Evolutionary conservation across 2,888 invertebrate species (phyloP).

Genomic region (Drosophila planitibia): DNA sequence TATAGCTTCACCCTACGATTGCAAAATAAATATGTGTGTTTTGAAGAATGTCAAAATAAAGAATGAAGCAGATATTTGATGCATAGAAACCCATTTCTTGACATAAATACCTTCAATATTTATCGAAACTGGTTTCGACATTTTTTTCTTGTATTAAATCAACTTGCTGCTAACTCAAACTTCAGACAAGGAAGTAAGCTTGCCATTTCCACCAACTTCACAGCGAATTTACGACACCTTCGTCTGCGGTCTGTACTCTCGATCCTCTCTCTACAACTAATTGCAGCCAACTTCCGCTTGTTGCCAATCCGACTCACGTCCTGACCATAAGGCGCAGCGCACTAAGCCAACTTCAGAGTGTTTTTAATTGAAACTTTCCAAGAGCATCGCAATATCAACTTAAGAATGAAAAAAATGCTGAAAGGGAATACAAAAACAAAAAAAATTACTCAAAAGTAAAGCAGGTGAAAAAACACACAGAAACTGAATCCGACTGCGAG

Average conservation of each 20-base stretch:
- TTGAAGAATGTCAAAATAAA: neutral
- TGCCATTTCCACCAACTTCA: constrained; percentile 12
- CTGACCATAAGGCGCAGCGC: too few species aligned
- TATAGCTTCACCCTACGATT: neutral
- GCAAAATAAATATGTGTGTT: neutral
- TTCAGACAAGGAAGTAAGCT: neutral
- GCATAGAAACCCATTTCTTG: neutral
- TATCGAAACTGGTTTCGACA: neutral
- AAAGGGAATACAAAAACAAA: neutral
- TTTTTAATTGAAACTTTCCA: too few species aligned
- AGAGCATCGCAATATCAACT: too few species aligned
- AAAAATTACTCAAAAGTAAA: constrained; percentile 12
- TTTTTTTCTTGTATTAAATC: neutral
- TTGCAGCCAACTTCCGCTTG: constrained; percentile 49
- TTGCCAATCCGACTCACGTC: constrained; percentile 1
- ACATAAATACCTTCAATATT: neutral
- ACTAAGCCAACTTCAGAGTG: too few species aligned
- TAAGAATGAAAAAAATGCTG: too few species aligned
- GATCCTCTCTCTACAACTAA: neutral
- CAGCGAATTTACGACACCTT: neutral
- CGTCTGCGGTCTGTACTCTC: neutral
- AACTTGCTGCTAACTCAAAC: neutral
- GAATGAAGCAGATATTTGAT: neutral
- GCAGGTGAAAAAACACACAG: neutral
- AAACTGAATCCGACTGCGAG: constrained; percentile 29